Percentiles rank a stretch among this genome's conserved stretches.
phyloP scores from a whole-genome alignment of 1,140 invertebrate genomes.

The Drosophila pectinifera region DNA sequence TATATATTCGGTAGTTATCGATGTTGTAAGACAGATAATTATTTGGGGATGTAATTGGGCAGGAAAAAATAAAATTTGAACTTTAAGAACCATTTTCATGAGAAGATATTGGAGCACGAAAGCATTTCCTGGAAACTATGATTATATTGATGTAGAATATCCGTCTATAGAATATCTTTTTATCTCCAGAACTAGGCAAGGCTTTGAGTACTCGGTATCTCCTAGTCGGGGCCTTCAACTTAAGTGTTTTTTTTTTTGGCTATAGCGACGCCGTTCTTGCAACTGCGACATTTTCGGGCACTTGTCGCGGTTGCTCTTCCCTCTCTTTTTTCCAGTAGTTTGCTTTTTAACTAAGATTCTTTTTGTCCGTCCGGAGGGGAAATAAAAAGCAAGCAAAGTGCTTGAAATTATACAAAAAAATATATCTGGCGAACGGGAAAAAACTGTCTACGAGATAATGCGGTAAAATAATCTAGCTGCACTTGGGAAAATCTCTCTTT shows the following conservation, averaged over 20 bases:
- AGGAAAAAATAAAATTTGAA: too few species aligned
- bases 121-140: too few species aligned
- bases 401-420: slow-evolving; percentile 57
- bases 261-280: slow-evolving; percentile 34
- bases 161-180: too few species aligned
- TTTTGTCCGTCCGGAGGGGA: slow-evolving; percentile 50
- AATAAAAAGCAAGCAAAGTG: slow-evolving; percentile 57
- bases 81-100: too few species aligned
- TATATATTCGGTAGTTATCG: not conserved
- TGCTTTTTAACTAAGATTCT: slow-evolving; percentile 59
- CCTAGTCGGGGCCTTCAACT: not conserved
- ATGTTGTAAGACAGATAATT: not conserved
- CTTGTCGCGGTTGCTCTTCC: slow-evolving; percentile 11
- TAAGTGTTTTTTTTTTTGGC: slow-evolving; percentile 28
- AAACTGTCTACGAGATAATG: slow-evolving; percentile 67
- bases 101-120: too few species aligned
- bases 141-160: too few species aligned
- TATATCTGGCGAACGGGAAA: slow-evolving; percentile 35
- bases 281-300: slow-evolving; percentile 54
- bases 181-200: too few species aligned
- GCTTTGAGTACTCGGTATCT: not conserved
- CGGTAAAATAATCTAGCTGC: slow-evolving; percentile 71
- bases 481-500: slow-evolving; percentile 47
- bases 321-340: slow-evolving; percentile 23
- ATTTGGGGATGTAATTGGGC: not conserved